Evolutionary conservation across 2,113 vertebrate genomes (phyloP), one percentile per base, ranked within the genome.

Genomic region (Gallinago paraguaiae): DNA sequence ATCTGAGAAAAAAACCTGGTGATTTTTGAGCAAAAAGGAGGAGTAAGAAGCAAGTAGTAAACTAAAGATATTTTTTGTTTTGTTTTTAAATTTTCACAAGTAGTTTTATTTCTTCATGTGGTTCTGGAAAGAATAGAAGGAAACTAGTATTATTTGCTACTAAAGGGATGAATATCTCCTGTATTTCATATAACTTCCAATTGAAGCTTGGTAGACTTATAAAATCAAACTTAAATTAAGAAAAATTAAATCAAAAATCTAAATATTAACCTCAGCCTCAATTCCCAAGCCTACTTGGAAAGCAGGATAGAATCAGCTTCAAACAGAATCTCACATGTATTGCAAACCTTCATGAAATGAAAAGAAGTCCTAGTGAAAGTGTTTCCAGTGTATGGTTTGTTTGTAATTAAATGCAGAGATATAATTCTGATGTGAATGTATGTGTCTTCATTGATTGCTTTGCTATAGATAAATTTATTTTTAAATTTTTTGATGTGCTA

Each of bases 361-460:
- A 78, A 77, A 37, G 4, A 80, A 22, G 1, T 57, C 45, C 16
- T 77, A n/a, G 8, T 37, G 24, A n/a, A 86, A 72, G 7, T 18
- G 1, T 68, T 70, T 81, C 23, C 2, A 3, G 20, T 10, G 1
- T 80, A 41, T n/a, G 17, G 3, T 54, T 53, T 63, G 3, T 61
- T 82, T 82, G 9, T 23, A 63, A 70, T 12, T 50, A 74, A 65
- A 79, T 51, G 9, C 7, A 80, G 39, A 71, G 24, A 37, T 18
- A 14, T 17, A 33, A 69, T 68, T 51, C 15, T 48, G 5, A 43
- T 46, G 9, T 3, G 3, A 0, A 22, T 9, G 6, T 2, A 8
- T 2, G 5, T 18, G 5, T 27, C 17, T 71, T 50, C 37, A 3
- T n/a, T 71, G 4, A 4, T 60, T 80, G 19, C 33, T 88, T 85